These are phyloP conservation scores for Morinoia aosen DNA, from an alignment of 2,888 invertebrate genomes.

Conservation along the genomic window DNA sequence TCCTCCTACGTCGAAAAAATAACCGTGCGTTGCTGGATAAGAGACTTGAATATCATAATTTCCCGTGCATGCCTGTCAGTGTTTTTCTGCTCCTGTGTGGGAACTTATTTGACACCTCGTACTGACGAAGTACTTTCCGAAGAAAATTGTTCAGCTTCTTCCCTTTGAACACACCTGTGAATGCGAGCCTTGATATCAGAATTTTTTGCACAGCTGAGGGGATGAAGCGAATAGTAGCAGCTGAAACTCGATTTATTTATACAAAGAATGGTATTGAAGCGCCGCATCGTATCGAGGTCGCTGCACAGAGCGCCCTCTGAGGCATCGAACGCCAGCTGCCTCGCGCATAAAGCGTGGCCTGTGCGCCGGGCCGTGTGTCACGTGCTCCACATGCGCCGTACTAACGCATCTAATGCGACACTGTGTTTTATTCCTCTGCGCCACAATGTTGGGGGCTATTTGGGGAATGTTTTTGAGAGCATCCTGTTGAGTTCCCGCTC, in stretches of 20 bases:
- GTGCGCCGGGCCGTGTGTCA: background rate
- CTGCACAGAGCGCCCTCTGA: background rate
- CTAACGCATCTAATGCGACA: no score
- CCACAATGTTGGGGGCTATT: no score
- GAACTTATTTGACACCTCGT: no score
- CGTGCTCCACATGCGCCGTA: background rate
- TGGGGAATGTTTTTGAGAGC: no score
- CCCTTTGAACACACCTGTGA: background rate
- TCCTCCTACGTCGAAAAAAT: background rate
- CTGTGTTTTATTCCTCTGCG: no score
- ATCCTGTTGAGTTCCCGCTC: no score
- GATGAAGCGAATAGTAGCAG: background rate
- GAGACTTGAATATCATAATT: background rate
- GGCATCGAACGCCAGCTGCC: background rate
- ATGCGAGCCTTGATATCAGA: background rate
- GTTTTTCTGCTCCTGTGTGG: background rate
- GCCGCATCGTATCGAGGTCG: background rate
- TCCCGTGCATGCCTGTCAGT: background rate
- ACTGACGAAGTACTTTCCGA: background rate
- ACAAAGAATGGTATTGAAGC: background rate
- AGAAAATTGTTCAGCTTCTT: background rate
- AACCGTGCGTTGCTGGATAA: background rate
- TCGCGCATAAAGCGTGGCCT: background rate
- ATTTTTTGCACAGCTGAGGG: background rate
- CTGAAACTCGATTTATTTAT: background rate